These are phyloP conservation scores for Misgurnus anguillicaudatus DNA, from an alignment of 2,113 vertebrate species.

Conservation along the genomic window DNA sequence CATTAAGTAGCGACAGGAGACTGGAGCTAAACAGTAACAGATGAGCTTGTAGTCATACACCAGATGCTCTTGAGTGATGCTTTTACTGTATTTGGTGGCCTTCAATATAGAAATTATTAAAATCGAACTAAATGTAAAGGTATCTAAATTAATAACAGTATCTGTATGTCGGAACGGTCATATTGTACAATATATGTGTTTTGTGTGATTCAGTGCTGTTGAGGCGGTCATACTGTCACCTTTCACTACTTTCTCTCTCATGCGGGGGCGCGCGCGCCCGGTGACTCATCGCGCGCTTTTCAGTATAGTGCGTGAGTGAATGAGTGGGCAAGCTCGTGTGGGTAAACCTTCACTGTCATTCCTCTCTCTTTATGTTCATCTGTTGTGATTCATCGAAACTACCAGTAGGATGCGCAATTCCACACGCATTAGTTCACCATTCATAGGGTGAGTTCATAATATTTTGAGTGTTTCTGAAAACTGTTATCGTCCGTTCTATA, in stretches of 20 bases:
- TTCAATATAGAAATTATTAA: not conserved
- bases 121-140: too few relatives aligned
- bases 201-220: conserved; percentile 34
- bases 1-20: not conserved
- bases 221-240: conserved; percentile 30
- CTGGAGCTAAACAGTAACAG: not conserved
- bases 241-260: not conserved
- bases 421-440: not conserved
- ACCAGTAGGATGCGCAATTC: conserved; percentile 35
- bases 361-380: not conserved
- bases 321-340: conserved; percentile 23
- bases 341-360: not conserved
- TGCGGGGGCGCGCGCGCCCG: conserved; percentile 44
- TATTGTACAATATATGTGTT: not conserved
- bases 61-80: not conserved
- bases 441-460: not conserved
- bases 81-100: not conserved
- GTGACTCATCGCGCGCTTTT: conserved; percentile 60
- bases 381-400: conserved; percentile 13
- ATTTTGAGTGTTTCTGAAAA: not conserved
- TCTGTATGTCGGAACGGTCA: not conserved
- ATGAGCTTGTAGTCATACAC: not conserved
- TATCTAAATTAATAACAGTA: not conserved
- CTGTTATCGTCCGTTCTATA: too few relatives aligned
- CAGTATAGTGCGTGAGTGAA: not conserved